Conservation (phyloP, 2,113 vertebrate species). For the Todiramphus saurophagus region DNA sequence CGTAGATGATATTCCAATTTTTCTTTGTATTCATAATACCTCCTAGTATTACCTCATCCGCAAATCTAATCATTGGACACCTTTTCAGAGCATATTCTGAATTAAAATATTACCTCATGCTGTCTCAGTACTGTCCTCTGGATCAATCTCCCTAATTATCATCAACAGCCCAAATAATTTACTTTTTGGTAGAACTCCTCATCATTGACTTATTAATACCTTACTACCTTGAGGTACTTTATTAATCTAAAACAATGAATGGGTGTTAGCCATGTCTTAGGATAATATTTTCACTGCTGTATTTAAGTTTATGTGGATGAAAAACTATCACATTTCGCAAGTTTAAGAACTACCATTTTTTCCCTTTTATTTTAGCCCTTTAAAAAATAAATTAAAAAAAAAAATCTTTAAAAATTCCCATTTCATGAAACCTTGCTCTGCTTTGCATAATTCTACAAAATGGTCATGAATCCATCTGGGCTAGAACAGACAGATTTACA, state of each 20-base stretch:
- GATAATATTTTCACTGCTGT: background rate
- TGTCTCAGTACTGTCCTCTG: background rate
- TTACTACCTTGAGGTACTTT: background rate
- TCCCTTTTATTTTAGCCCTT: background rate
- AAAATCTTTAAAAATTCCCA: too few species aligned
- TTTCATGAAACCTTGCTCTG: background rate
- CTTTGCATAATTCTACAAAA: background rate
- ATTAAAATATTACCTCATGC: background rate
- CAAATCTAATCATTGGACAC: background rate
- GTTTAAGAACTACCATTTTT: background rate
- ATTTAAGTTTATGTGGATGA: background rate
- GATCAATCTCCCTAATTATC: background rate
- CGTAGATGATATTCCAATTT: background rate
- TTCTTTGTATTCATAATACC: background rate
- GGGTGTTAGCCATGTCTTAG: background rate
- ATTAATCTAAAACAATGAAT: background rate
- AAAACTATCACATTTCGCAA: background rate
- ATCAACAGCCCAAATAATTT: background rate
- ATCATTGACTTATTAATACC: background rate
- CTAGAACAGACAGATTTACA: background rate
- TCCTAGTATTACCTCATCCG: background rate
- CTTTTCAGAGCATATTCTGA: background rate
- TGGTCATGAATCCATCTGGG: background rate
- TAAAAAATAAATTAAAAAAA: background rate
- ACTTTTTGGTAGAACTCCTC: background rate